phyloP scores from a whole-genome alignment of 1,140 invertebrate species.

The Drosophila ambigua region DNA sequence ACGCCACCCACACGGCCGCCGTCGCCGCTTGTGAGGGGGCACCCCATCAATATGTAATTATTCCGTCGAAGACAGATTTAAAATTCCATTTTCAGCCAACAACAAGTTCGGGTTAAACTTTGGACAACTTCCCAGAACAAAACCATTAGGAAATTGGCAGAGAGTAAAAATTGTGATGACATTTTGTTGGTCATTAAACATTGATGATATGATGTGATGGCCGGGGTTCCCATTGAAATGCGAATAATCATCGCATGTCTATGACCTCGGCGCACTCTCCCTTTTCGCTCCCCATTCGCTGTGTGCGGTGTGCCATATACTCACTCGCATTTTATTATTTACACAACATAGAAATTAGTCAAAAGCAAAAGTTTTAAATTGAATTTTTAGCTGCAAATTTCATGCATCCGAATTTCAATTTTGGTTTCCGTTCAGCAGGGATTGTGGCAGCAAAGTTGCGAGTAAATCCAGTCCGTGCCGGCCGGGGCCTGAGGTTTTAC shows the following conservation, averaged over 20 bases:
- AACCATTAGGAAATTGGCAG: slow-evolving; percentile 39
- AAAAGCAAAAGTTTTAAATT: slow-evolving; percentile 25
- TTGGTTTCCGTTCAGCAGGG: slow-evolving; percentile 6
- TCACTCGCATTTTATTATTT: slow-evolving; percentile 25
- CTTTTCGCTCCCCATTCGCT: too few species aligned
- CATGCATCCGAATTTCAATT: slow-evolving; percentile 13
- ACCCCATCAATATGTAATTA: slow-evolving; percentile 74
- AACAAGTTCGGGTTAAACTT: slow-evolving; percentile 44
- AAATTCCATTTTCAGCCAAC: slow-evolving; percentile 70
- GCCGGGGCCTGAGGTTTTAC: too few species aligned
- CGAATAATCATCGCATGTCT: slow-evolving; percentile 23
- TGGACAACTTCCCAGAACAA: slow-evolving; percentile 22
- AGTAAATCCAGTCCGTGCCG: slow-evolving; percentile 37
- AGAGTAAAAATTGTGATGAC: slow-evolving; percentile 51
- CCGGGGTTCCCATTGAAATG: slow-evolving; percentile 14
- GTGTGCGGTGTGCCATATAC: not conserved
- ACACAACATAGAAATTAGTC: slow-evolving; percentile 5
- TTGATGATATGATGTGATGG: slow-evolving; percentile 48
- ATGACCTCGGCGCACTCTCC: slow-evolving; percentile 1
- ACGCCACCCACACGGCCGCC: slow-evolving; percentile 24
- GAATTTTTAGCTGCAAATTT: not conserved
- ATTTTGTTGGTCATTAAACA: slow-evolving; percentile 61
- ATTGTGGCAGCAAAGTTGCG: slow-evolving; percentile 45
- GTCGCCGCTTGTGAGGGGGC: not conserved
- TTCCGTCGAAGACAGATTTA: slow-evolving; percentile 57